A percentile compares a stretch with the other conserved stretches of the same genome.
Evolutionary conservation across 1,140 invertebrate species (phyloP).

Genomic region (Drosophila mojavensis): DNA sequence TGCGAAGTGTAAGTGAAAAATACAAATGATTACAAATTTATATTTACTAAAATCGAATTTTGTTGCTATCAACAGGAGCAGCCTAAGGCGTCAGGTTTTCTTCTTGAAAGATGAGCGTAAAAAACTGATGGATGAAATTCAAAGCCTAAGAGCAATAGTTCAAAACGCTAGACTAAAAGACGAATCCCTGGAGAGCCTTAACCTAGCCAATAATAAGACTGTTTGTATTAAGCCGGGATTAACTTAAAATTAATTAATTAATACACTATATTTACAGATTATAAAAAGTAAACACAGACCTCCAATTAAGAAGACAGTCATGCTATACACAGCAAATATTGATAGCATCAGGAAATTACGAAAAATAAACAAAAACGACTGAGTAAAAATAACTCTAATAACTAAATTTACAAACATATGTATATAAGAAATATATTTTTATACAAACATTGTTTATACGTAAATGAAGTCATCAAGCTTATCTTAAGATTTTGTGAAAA

Average conservation of each 20-base stretch:
- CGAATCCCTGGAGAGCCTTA: not conserved
- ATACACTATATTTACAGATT: conserved; percentile 3
- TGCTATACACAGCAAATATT: conserved; percentile 22
- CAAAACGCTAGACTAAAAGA: not conserved
- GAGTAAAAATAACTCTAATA: conserved; percentile 8
- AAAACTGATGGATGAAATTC: conserved; percentile 37
- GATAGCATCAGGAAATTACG: conserved; percentile 11
- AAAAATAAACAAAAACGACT: conserved; percentile 6
- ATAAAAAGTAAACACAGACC: not conserved
- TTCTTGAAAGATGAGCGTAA: conserved; percentile 44
- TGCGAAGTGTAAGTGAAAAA: conserved; percentile 37
- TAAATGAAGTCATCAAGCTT: too few species aligned
- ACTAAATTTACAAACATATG: not conserved
- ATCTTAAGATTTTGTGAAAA: too few species aligned
- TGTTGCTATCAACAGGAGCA: conserved; percentile 17
- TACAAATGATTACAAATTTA: not conserved
- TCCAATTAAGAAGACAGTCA: conserved; percentile 21
- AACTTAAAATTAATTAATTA: too few species aligned
- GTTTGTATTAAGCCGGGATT: not conserved
- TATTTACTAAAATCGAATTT: not conserved
- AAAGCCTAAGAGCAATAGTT: conserved; percentile 23
- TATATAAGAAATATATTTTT: conserved; percentile 3
- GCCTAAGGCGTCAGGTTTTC: conserved; percentile 38
- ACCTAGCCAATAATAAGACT: not conserved
- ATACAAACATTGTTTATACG: not conserved